Percentiles rank a stretch among this genome's conserved stretches.
Evolutionary conservation across 1,140 invertebrate species (phyloP).

Genomic region (Tetranychus urticae): DNA sequence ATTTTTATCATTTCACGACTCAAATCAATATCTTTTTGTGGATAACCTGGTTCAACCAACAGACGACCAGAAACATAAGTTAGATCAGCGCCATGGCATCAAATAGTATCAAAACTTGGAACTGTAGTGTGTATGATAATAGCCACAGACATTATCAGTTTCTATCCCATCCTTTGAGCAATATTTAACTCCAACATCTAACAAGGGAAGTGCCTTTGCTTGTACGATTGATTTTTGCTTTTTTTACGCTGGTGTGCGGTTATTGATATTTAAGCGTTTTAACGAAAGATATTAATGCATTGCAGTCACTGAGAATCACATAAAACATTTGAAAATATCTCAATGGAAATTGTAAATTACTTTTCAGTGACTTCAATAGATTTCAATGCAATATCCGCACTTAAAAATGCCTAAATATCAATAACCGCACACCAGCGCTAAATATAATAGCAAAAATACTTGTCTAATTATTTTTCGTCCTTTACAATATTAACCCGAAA

Average conservation of each 20-base stretch:
- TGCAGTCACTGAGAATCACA: no score
- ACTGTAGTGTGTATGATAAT: not conserved
- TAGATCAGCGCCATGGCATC: not conserved
- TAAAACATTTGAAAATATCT: no score
- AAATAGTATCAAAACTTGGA: not conserved
- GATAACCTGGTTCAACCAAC: not conserved
- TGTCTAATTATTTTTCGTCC: no score
- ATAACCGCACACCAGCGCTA: no score
- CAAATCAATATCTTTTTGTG: not conserved
- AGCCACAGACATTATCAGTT: not conserved
- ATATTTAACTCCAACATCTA: not conserved
- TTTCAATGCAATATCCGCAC: no score
- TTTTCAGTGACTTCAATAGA: no score
- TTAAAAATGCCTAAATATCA: no score
- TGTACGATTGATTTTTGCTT: not conserved
- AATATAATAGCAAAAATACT: no score
- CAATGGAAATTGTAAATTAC: no score
- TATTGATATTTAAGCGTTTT: no score
- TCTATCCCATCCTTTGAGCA: not conserved
- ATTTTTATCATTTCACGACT: not conserved
- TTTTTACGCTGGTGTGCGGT: not conserved
- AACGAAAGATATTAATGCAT: no score
- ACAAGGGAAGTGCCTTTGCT: not conserved
- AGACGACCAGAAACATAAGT: not conserved
- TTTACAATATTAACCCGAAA: no score